Evolutionary conservation across 2,888 invertebrate genomes (phyloP).

Genomic region (Sesamia inferens): DNA sequence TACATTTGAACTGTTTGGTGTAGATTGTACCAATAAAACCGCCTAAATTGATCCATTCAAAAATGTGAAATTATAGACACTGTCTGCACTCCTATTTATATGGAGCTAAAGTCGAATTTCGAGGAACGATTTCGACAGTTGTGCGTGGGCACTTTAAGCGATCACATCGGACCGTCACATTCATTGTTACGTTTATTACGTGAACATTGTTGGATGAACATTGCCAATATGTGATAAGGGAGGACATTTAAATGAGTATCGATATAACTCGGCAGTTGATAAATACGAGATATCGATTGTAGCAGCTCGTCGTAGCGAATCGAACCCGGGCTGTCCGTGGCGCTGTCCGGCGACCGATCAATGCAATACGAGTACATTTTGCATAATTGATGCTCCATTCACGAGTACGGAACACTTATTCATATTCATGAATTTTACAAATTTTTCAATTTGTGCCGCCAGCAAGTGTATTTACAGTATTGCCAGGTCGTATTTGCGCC

Average conservation of each 20-base stretch:
- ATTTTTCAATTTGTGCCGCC: conserved; percentile 86
- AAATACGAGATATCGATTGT: conserved; percentile 70
- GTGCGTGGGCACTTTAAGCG: conserved; percentile 59
- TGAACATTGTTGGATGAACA: conserved; percentile 71
- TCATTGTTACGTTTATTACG: conserved; percentile 74
- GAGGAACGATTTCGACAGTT: conserved; percentile 40
- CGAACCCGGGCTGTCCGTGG: conserved; percentile 71
- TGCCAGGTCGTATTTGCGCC: conserved; percentile 81
- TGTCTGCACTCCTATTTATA: conserved; percentile 53
- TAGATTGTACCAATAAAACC: conserved; percentile 62
- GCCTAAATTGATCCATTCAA: conserved; percentile 62
- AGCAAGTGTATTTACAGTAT: conserved; percentile 85
- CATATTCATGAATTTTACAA: conserved; percentile 89
- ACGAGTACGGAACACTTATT: conserved; percentile 85
- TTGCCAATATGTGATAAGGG: conserved; percentile 72
- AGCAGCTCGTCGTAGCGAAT: conserved; percentile 68
- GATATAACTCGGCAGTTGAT: conserved; percentile 67
- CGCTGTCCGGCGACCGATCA: conserved; percentile 75
- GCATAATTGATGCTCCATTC: conserved; percentile 89
- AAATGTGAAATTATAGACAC: conserved; percentile 57
- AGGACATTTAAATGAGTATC: conserved; percentile 70
- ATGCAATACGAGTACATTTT: conserved; percentile 85
- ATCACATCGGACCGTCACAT: conserved; percentile 67
- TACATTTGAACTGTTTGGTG: conserved; percentile 60
- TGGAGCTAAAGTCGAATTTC: conserved; percentile 57